These are phyloP conservation scores for Ceryle rudis DNA, from an alignment of 2,797 vertebrate genomes.

Conservation along the genomic window DNA sequence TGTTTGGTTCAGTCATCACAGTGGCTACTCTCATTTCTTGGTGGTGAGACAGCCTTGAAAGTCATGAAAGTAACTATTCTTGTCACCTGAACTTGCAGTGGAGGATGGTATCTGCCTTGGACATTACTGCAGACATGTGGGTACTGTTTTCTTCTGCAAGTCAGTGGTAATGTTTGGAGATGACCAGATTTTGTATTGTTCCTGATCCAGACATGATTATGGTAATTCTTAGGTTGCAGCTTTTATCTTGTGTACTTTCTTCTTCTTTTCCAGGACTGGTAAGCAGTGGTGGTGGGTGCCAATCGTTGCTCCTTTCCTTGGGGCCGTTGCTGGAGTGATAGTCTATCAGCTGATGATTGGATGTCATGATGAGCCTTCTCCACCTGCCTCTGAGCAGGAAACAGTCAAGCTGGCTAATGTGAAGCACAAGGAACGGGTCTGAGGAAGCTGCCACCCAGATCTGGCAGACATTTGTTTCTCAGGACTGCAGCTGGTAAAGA, in stretches of 20 bases:
- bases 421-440: slow-evolving; percentile 82
- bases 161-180: background rate
- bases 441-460: slow-evolving; percentile 38
- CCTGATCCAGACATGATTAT: background rate
- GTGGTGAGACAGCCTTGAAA: background rate
- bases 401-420: slow-evolving; percentile 87
- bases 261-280: slow-evolving; percentile 71
- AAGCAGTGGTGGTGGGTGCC: slow-evolving; percentile 94
- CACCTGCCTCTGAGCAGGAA: slow-evolving; percentile 80
- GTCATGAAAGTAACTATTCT: background rate
- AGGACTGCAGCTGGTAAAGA: slow-evolving; percentile 42
- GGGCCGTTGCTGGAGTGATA: slow-evolving; percentile 85
- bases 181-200: background rate
- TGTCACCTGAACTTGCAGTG: background rate
- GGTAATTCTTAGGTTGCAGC: background rate
- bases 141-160: background rate
- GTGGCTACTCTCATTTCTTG: background rate
- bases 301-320: slow-evolving; percentile 89
- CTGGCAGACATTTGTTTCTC: slow-evolving; percentile 21
- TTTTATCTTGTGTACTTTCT: background rate
- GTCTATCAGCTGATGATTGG: slow-evolving; percentile 96
- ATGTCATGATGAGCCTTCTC: slow-evolving; percentile 88
- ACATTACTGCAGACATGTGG: fast-evolving
- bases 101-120: background rate
- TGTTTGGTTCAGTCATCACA: background rate